Evolutionary conservation across 2,113 vertebrate species (phyloP).

Genomic region (Thalassoma bifasciatum): DNA sequence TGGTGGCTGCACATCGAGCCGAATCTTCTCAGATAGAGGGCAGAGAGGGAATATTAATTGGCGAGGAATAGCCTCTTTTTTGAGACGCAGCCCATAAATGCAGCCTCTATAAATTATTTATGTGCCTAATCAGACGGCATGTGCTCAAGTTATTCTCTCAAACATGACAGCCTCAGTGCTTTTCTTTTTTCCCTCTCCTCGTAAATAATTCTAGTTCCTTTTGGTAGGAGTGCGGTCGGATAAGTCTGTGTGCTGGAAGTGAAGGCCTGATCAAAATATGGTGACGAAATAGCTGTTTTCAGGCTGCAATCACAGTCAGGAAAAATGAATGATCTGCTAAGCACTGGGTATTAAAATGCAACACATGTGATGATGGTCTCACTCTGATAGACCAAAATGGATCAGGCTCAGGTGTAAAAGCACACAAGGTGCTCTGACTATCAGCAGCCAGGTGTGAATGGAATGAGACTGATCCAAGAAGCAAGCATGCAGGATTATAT

Average conservation of each 20-base stretch:
- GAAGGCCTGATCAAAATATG: slow-evolving; percentile 64
- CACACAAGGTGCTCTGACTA: neutral
- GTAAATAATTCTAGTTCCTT: slow-evolving; percentile 71
- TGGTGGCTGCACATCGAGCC: slow-evolving; percentile 59
- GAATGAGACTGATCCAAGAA: slow-evolving; percentile 19
- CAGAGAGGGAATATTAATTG: slow-evolving; percentile 83
- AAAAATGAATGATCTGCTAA: slow-evolving; percentile 61
- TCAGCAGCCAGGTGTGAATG: slow-evolving; percentile 25
- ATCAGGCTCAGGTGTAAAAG: slow-evolving; percentile 38
- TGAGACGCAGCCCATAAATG: slow-evolving; percentile 70
- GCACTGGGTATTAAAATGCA: slow-evolving; percentile 45
- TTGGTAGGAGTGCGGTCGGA: slow-evolving; percentile 68
- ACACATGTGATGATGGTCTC: slow-evolving; percentile 21
- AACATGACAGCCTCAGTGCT: slow-evolving; percentile 70
- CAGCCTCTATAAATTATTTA: slow-evolving; percentile 79
- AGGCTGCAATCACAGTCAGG: slow-evolving; percentile 58
- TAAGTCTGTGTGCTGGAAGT: slow-evolving; percentile 49
- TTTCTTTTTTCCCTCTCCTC: slow-evolving; percentile 24
- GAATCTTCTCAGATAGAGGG: slow-evolving; percentile 73
- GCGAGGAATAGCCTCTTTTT: slow-evolving; percentile 70
- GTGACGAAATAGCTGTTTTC: slow-evolving; percentile 63
- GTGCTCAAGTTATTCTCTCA: slow-evolving; percentile 59
- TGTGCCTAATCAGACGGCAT: slow-evolving; percentile 73
- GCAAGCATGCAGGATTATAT: neutral
- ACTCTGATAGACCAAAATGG: slow-evolving; percentile 17